Base-by-base conservation (phyloP, 2,797 vertebrate genomes). In the Darevskia mixta region DNA sequence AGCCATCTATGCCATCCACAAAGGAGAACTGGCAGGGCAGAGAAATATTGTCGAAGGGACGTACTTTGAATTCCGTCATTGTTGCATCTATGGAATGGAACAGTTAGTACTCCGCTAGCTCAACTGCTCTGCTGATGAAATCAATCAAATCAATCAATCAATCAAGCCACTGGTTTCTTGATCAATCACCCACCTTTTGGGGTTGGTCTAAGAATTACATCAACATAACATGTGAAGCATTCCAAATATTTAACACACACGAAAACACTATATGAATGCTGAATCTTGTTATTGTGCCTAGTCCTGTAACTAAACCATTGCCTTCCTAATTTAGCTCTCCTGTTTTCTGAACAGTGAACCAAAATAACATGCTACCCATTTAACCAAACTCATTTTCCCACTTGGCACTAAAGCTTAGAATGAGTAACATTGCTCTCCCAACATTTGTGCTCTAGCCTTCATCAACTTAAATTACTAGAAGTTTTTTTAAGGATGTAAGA, bases 21-120 rank as follows among this genome's bases (percentile, higher is more conserved):
- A 96, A 96, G 83, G 93, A 93, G 92, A 96, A 93, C 2, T 88
- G 66, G 69, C 93, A 94, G n/a, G 89, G 88, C 66, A 94, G 58
- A 38, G 89, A 85, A 83, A 91, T 90, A 17, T 92, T 90, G 8
- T 82, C 83, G n/a, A 85, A 92, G 4, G 92, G 91, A 8, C 75
- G 88, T 2, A 85, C 91, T 6, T 10, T 75, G 43, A 83, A 55
- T 67, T 77, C 71, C 25, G 58, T 9, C 45, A 49, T n/a, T 6
- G 18, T 0, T 6, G 89, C 82, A 76, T 71, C 89, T 87, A 25
- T 20, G 13, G 25, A 85, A 69, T 55, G 38, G 61, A 75, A 84
- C 5, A 29, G 13, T 15, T n/a, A 43, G 61, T 71, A 45, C 38
- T 72, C 17, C 20, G 49, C 4, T 38, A 10, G 10, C 38, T 43